phyloP scores from a whole-genome alignment of 2,113 vertebrate species.

The Sardina pilchardus region DNA sequence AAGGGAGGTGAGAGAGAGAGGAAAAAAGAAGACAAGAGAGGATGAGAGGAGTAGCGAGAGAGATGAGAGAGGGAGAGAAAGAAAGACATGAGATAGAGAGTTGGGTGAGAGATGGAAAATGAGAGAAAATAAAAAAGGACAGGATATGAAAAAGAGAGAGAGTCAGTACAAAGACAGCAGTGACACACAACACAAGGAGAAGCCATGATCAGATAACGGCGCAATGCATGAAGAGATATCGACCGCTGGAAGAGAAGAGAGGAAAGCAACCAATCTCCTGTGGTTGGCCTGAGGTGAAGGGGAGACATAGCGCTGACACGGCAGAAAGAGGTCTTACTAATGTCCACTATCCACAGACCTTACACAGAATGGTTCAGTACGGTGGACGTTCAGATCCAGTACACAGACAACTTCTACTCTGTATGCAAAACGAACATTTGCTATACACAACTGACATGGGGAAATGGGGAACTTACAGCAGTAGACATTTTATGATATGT shows the following conservation, averaged over 20 bases:
- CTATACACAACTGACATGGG: too few relatives aligned
- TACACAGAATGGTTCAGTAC: too few relatives aligned
- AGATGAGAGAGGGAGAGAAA: conserved; percentile 45
- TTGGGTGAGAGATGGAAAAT: background rate
- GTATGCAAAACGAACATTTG: too few relatives aligned
- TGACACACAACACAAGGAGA: background rate
- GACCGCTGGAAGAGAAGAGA: background rate
- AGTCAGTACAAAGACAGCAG: background rate
- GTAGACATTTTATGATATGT: too few relatives aligned
- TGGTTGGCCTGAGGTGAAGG: background rate
- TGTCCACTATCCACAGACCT: too few relatives aligned
- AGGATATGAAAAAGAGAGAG: background rate
- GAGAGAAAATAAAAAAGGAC: background rate
- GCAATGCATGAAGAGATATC: background rate
- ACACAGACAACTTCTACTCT: too few relatives aligned
- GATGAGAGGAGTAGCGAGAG: too few relatives aligned
- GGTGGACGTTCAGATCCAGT: too few relatives aligned
- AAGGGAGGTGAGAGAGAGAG: too few relatives aligned
- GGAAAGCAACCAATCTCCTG: background rate
- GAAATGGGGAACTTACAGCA: too few relatives aligned
- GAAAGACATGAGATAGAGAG: conserved; percentile 11
- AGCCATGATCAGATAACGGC: background rate
- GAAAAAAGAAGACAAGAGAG: too few relatives aligned
- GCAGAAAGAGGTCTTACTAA: too few relatives aligned
- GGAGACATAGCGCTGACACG: background rate